Base-by-base conservation (phyloP, 2,888 invertebrate species). In the Nezara viridula region DNA sequence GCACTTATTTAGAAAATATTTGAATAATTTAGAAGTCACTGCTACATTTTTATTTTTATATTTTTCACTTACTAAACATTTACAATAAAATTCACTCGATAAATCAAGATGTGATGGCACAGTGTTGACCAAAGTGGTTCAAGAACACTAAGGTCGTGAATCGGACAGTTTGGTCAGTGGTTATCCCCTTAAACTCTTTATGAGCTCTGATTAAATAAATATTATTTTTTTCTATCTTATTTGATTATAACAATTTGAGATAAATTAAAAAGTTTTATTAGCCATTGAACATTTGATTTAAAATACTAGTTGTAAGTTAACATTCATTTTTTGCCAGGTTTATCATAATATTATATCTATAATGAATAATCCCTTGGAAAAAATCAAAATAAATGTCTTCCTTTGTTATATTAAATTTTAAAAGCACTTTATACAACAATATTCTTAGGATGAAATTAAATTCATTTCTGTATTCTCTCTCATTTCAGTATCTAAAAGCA, bases 401-500 rank as follows among this genome's bases (percentile, higher is more conserved):
- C 60, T 32, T 37, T 37, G 21, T 37, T n/a, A 73, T 21, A 21
- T 73, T 32, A 2, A 73, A 73, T 73, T 21, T 19, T 37, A 73
- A 37, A 37, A 19, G 66, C 16, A 32, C 12, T 37, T 73, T 19
- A 21, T 73, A 73, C 66, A 37, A 37, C 32, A 32, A 73, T 32
- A 19, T 32, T 7, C 0, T 0, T 19, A 37, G 19, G 37, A 37
- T 37, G 37, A 27, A 60, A n/a, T 55, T n/a, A 77, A 81, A 81
- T 14, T 44, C 4, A n/a, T 44, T 81, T 81, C 4, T 47, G 44
- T n/a, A 81, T 81, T n/a, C 16, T 44, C 81, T 81, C 77, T 81
- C 81, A 81, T 12, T 81, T n/a, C 9, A 81, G 81, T 44, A 55
- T 55, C 60, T 60, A 50, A 55, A 40, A 86, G 55, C 66, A 66